Conservation (phyloP, 2,888 invertebrate species). For the Platycheirus rosarum region DNA sequence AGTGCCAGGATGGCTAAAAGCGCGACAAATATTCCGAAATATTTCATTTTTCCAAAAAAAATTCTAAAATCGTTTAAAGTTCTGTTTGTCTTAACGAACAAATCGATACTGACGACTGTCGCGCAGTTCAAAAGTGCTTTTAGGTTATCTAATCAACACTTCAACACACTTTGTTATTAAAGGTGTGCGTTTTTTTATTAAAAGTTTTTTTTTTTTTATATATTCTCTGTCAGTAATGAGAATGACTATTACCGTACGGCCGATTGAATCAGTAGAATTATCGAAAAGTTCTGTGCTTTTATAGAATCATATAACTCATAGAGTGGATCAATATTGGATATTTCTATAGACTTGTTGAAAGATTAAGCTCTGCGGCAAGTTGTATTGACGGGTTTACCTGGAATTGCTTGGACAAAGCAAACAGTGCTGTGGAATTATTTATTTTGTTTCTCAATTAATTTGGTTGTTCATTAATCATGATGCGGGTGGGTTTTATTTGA, state of each 20-base stretch:
- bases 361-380: neutral
- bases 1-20: too few species aligned
- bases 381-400: slow-evolving; percentile 16
- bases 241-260: neutral
- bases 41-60: slow-evolving; percentile 46
- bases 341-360: neutral
- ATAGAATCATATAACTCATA: neutral
- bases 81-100: slow-evolving; percentile 7
- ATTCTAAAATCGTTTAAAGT: too few species aligned
- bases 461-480: neutral
- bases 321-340: slow-evolving; percentile 3
- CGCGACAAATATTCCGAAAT: slow-evolving; percentile 66
- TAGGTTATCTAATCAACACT: slow-evolving; percentile 21
- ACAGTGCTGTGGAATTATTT: slow-evolving; percentile 17
- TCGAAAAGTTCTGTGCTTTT: slow-evolving; percentile 23
- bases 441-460: slow-evolving; percentile 1
- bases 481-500: slow-evolving; percentile 5
- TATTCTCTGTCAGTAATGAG: neutral
- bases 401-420: slow-evolving; percentile 8
- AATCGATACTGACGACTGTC: slow-evolving; percentile 5
- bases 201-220: neutral
- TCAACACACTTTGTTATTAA: slow-evolving; percentile 1
- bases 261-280: slow-evolving; percentile 2
- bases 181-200: neutral
- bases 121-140: slow-evolving; percentile 4